These are phyloP conservation scores for Myxocyprinus asiaticus DNA, from an alignment of 2,113 vertebrate genomes.

Conservation along the genomic window DNA sequence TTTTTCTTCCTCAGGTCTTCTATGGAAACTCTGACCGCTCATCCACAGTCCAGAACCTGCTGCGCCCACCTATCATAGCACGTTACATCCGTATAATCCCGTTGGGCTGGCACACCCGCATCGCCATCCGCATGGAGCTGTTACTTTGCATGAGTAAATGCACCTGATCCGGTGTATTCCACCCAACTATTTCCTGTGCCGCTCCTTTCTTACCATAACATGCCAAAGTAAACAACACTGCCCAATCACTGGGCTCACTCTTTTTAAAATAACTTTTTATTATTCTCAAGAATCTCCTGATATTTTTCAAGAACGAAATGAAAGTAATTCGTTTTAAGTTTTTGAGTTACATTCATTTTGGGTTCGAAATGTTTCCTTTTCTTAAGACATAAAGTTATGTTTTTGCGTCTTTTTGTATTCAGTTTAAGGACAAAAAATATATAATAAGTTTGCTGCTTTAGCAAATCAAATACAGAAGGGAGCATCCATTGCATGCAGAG, in stretches of 20 bases:
- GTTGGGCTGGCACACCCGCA: constrained; percentile 95
- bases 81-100: constrained; percentile 92
- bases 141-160: constrained; percentile 94
- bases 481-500: too few relatives aligned
- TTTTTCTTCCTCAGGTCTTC: constrained; percentile 81
- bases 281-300: too few relatives aligned
- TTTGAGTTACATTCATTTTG: too few relatives aligned
- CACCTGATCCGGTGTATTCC: constrained; percentile 60
- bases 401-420: too few relatives aligned
- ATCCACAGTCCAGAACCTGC: constrained; percentile 92
- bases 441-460: too few relatives aligned
- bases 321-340: too few relatives aligned
- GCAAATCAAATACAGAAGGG: too few relatives aligned
- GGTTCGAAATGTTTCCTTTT: too few relatives aligned
- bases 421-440: too few relatives aligned
- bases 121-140: constrained; percentile 93
- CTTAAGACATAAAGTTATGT: too few relatives aligned
- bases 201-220: background rate
- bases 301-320: too few relatives aligned
- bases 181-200: background rate
- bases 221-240: constrained; percentile 26
- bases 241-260: background rate
- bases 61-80: constrained; percentile 90
- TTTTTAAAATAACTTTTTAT: too few relatives aligned
- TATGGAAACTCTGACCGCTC: constrained; percentile 95